Base-by-base conservation (phyloP, 1,140 invertebrate genomes). In the Bombus fervidus region DNA sequence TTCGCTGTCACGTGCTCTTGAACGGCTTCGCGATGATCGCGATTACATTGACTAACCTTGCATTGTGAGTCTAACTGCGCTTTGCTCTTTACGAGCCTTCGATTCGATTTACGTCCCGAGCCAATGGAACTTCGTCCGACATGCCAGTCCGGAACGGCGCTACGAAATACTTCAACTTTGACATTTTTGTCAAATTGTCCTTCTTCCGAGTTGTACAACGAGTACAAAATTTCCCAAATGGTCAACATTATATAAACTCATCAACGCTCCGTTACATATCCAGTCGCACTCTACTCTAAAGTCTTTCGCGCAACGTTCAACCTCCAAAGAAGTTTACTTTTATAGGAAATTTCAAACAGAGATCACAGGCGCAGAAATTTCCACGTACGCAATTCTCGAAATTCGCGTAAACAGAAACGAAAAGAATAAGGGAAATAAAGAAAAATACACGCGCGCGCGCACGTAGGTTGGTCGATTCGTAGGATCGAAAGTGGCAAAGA, bases 401-500 rank as follows among this genome's bases (percentile, higher is more conserved):
- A 37, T 34, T 68, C 3, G 22, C 34, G 31, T 34, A 28, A n/a
- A 28, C 0, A 2, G 34, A 25, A 12, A 68, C 3, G 10, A 68
- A 68, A 22, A 31, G 13, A 66, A 8, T 8, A 34, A 68, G 18
- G 34, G 34, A 68, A 18, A 34, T 3, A 18, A 68, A 9, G 31
- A 22, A 34, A 68, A 22, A 37, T n/a, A 31, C 47, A 53, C 47
- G 2, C 18, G 6, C 18, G 18, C 47, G 18, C 6, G 18, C 47
- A 53, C 18, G 53, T 57, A 41, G 47, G 2, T n/a, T 37, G 25
- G 34, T 15, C 43, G 84, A 89, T 83, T 86, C 85, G 85, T 69
- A 80, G 69, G 72, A 71, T 83, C 85, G 87, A 89, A 89, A 86
- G 85, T 89, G 87, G 88, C 87, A 76, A 64, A 87, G 87, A 82